phyloP scores from a whole-genome alignment of 2,113 vertebrate genomes.

The Aegithalos caudatus region DNA sequence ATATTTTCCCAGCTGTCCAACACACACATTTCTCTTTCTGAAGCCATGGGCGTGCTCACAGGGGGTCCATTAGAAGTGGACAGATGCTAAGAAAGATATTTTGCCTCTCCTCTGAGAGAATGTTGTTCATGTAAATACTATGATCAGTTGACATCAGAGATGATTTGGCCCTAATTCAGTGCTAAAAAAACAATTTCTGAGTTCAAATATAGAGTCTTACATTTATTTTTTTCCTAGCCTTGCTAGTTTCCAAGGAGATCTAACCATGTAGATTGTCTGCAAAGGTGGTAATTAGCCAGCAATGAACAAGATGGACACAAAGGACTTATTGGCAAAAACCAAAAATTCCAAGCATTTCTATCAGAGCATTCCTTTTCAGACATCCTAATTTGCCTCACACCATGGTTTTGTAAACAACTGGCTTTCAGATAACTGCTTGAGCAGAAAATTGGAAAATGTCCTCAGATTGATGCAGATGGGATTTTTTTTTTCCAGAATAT shows the following conservation, averaged over 20 bases:
- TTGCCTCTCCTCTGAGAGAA: not conserved
- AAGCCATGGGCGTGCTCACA: not conserved
- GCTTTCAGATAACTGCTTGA: not conserved
- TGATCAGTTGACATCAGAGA: not conserved
- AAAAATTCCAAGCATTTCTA: not conserved
- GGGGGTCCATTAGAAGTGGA: not conserved
- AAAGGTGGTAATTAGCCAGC: slow-evolving; percentile 46
- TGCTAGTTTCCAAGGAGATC: slow-evolving; percentile 58
- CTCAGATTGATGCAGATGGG: not conserved
- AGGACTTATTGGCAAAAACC: slow-evolving; percentile 18
- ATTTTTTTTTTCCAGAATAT: not conserved
- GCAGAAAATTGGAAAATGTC: not conserved
- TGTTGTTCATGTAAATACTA: not conserved
- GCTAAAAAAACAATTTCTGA: not conserved
- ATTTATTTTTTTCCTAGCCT: not conserved
- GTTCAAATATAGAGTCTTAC: not conserved
- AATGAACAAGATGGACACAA: slow-evolving; percentile 47
- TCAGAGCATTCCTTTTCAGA: slow-evolving; percentile 2
- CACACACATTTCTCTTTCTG: not conserved
- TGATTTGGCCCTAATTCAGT: not conserved
- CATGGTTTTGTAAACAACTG: not conserved
- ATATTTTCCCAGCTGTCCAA: not conserved
- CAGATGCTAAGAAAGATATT: not conserved
- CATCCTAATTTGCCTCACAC: not conserved
- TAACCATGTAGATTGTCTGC: slow-evolving; percentile 30